Base-by-base conservation (phyloP, 2,888 invertebrate species). In the Drosophila buzzatii region DNA sequence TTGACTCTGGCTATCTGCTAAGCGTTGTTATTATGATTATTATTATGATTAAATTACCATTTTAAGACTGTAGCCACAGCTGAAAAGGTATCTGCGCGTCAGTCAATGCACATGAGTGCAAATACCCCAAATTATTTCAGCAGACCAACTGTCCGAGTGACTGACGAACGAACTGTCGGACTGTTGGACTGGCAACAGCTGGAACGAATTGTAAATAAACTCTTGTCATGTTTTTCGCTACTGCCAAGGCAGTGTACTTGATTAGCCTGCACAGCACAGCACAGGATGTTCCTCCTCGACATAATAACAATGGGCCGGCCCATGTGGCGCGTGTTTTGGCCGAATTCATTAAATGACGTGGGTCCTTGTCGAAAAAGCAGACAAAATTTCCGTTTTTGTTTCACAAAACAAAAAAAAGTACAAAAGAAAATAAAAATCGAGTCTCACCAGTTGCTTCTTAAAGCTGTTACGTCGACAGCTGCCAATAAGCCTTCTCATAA, bases 171-270 rank as follows among this genome's bases (percentile, higher is more conserved):
- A 23, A 51, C 27, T 39, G 45, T 9, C 41, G 16, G 18, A 53
- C 47, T 59, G 18, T 31, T 53, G 20, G 39, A 20, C 49, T 66
- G 65, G 75, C 10, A 75, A 75, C 75, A 75, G 75, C 65, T 75
- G 75, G 51, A 20, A 20, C 44, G 39, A 70, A 62, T 70, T 51
- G 35, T 8, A 58, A 63, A 61, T 58, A 68, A 62, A 76, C 69
- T 70, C 64, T 37, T 65, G 55, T 63, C 73, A 68, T 70, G 80
- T 66, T 78, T 27, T 51, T 35, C 53, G 16, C 57, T 44, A n/a
- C 58, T 42, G 58, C 33, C 62, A 23, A 66, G 76, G 81, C 79
- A 73, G 70, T 85, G 81, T 79, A 82, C 81, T 83, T 81, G 85
- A 83, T 85, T 85, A 69, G 76, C 69, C 71, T 37, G 51, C 67